Base-by-base conservation (phyloP, 2,888 invertebrate species). In the Aleiodes leptofemur region DNA sequence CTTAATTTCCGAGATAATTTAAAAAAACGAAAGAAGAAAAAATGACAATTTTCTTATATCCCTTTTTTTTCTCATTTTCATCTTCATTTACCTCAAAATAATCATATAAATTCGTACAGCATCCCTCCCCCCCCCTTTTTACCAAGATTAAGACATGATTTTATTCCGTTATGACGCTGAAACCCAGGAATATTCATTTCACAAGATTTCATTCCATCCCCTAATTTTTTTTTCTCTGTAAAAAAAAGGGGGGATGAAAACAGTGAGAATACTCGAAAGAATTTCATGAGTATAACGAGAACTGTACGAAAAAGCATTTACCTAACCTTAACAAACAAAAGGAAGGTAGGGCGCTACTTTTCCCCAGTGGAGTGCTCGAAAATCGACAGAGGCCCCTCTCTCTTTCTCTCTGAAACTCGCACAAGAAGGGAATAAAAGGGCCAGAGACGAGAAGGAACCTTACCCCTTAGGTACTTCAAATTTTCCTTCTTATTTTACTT, bases 11-110 rank as follows among this genome's bases (percentile, higher is more conserved):
- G 23, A 23, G 23, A 23, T 23, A 23, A 23, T 23, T 23, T 23
- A 1, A 23, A 23, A 23, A 43, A 3, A 9, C 8, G 9, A 43
- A 43, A 9, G 43, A 11, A 4, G 3, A 43, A 43, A 43, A 43
- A 43, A 43, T 43, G 3, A 72, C 79, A 79, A 79, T 78, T 83
- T 77, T 69, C 75, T 78, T 77, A 77, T 81, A 77, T 61, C 79
- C 79, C 72, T 84, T 82, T 77, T 78, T 81, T 77, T 68, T 66
- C 69, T 71, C 72, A 72, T 72, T 29, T 53, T 34, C 68, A 56
- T 72, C 29, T 23, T 23, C 23, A 23, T 23, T 23, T 2, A 1
- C 23, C 23, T 23, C 23, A 23, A 23, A 2, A n/a, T n/a, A 1
- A 23, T 23, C 23, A 2, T 23, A 23, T 34, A 34, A 34, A 34